Base-by-base conservation (phyloP, 2,113 vertebrate genomes). In the Sterrhoptilus dennistouni region DNA sequence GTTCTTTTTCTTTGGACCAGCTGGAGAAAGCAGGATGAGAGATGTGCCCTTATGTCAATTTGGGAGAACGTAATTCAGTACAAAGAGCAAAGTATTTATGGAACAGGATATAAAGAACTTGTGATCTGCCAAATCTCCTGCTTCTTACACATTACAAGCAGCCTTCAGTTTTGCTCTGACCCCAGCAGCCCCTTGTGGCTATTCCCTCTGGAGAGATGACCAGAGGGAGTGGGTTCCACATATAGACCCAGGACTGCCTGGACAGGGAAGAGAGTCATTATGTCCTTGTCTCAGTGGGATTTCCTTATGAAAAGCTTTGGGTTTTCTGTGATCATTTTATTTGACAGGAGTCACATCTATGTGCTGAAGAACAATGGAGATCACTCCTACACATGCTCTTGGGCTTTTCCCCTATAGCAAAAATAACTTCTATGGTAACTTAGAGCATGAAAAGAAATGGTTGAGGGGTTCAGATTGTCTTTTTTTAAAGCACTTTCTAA, bases 401-500 rank as follows among this genome's bases (percentile, higher is more conserved):
- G 2, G 28, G 24, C 24, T 23, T 83, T 69, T 75, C 16, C 8
- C 21, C 29, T 12, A 9, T 5, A 56, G 18, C 11, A 93, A 82
- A 94, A 87, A 50, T 49, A 79, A n/a, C 14, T 89, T 45, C 28
- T 45, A 2, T 38, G 21, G 28, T 60, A 87, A 76, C 12, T 50
- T 3, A 29, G 1, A 82, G 35, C 0, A 0, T 75, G 47, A 60
- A 75, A 95, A 81, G 1, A 47, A 90, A 82, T 7, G 1, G 4
- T 20, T 90, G 13, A 6, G 18, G 22, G 14, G 22, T 50, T 83
- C 33, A 64, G 23, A 61, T 3, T 61, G 7, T 12, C 42, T 12
- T 77, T 71, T 53, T 50, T 63, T 5, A 20, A 66, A 85, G 21
- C 11, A 49, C 6, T 47, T 81, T 66, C 35, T 71, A 54, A 63